A percentile compares a stretch with the other conserved stretches of the same genome.
These are phyloP conservation scores for Parapsyche elsis DNA, from an alignment of 1,140 invertebrate genomes.

Conservation along the genomic window DNA sequence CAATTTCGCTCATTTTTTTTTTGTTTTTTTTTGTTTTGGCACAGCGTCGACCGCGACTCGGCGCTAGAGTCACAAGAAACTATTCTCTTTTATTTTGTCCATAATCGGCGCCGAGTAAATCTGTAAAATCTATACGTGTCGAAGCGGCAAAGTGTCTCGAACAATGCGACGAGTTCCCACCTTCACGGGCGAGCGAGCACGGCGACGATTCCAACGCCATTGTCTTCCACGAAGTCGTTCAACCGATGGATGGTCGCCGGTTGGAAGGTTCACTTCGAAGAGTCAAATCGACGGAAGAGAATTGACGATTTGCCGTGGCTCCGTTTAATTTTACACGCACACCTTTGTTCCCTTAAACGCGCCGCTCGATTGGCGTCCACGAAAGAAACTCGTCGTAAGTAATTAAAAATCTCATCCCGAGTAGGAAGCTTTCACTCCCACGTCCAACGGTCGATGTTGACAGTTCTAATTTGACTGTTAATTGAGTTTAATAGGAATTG, in stretches of 20 bases:
- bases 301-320: slow-evolving; percentile 27
- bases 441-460: too few relatives aligned
- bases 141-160: slow-evolving; percentile 27
- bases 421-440: too few relatives aligned
- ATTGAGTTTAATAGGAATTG: too few relatives aligned
- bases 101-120: neutral
- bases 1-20: neutral
- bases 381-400: too few relatives aligned
- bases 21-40: too few relatives aligned
- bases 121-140: slow-evolving; percentile 13
- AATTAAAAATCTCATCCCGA: too few relatives aligned
- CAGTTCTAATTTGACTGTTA: too few relatives aligned
- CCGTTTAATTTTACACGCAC: neutral
- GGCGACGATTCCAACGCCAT: slow-evolving; percentile 47
- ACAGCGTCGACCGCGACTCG: neutral
- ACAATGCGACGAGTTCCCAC: slow-evolving; percentile 52
- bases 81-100: neutral
- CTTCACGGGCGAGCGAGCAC: slow-evolving; percentile 40
- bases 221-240: slow-evolving; percentile 43
- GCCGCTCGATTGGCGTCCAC: too few relatives aligned
- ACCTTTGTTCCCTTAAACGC: neutral
- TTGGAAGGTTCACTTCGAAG: slow-evolving; percentile 3
- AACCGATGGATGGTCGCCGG: slow-evolving; percentile 27
- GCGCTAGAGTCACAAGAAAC: too few relatives aligned
- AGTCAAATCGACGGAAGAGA: neutral